Percentiles rank a stretch among this genome's conserved stretches.
phyloP scores from a whole-genome alignment of 2,113 vertebrate genomes.

The Pagrus major region DNA sequence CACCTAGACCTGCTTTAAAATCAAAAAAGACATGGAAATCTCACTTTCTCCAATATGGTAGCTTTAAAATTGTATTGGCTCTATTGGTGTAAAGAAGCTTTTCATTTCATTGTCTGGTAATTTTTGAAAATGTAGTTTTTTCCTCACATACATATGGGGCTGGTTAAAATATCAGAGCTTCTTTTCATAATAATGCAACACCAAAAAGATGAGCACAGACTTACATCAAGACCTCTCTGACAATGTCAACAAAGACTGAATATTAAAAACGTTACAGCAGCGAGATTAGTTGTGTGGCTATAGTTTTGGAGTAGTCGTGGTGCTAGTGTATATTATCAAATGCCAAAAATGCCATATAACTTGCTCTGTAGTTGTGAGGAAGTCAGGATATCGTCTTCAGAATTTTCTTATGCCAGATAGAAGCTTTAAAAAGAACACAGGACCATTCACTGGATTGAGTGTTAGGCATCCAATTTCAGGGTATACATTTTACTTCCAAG shows the following conservation, averaged over 20 bases:
- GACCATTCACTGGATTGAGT: neutral
- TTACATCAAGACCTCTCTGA: neutral
- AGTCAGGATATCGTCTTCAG: neutral
- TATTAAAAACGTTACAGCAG: neutral
- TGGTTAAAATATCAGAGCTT: neutral
- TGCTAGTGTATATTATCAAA: neutral
- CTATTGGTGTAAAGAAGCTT: neutral
- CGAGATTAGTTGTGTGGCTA: neutral
- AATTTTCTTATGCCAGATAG: neutral
- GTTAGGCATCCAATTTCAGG: conserved; percentile 14
- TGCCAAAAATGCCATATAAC: neutral
- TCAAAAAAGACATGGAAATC: too few relatives aligned
- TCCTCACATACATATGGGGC: too few relatives aligned
- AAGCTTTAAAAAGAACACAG: neutral
- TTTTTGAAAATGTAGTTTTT: too few relatives aligned
- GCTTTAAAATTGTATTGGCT: neutral
- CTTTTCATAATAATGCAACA: neutral
- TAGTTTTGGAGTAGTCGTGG: too few relatives aligned
- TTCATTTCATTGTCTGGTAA: neutral
- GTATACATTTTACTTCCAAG: conserved; percentile 12
- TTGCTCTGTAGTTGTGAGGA: neutral
- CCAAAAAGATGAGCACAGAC: neutral
- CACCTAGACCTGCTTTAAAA: too few relatives aligned
- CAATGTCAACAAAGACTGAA: neutral
- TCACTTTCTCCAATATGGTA: too few relatives aligned